Evolutionary conservation across 2,797 vertebrate species (phyloP), one percentile per base, ranked within the genome.

Genomic region (Yasuhikotakia modesta): DNA sequence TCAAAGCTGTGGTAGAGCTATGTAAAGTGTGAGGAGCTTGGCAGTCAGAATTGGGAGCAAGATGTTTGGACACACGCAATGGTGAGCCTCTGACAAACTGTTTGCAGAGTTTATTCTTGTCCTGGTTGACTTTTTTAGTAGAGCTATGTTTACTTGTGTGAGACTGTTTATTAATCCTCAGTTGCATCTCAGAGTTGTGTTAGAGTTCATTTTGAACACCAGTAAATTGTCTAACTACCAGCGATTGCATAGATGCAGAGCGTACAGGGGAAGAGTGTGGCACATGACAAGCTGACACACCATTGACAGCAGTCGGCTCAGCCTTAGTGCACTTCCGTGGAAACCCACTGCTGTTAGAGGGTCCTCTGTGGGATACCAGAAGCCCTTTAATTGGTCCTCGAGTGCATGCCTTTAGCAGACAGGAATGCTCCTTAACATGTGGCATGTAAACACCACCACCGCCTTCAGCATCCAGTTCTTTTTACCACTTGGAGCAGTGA

Each of bases 401-500:
- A 22, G 86, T 81, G 0, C 83, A 83, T n/a, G 65, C 84, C 80
- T 92, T 94, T 73, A 85, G 21, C 50, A 71, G 43, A 58, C 79
- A 83, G 21, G 73, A 21, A 21, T 92, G 89, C 24, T 91, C 92
- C 78, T 92, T 92, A 67, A 86, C 82, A 27, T 84, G 50, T 0
- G 70, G 71, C 53, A 87, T 85, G 57, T 57, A 81, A 1, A 82
- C 32, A n/a, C 79, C 72, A 3, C 79, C 64, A 55, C 86, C 82
- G 4, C 88, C 89, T 77, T 90, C 90, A 3, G 82, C 87, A 67
- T 91, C 90, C 48, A 89, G 88, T 83, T 94, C 94, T 84, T 92
- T 94, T 80, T 89, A 93, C 94, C 94, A 95, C 82, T 95, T 95
- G 67, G 94, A 94, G 82, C 94, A 95, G 48, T 91, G 94, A 83